Conservation (phyloP, 2,797 vertebrate genomes). For the Paedocypris micromegethes region DNA sequence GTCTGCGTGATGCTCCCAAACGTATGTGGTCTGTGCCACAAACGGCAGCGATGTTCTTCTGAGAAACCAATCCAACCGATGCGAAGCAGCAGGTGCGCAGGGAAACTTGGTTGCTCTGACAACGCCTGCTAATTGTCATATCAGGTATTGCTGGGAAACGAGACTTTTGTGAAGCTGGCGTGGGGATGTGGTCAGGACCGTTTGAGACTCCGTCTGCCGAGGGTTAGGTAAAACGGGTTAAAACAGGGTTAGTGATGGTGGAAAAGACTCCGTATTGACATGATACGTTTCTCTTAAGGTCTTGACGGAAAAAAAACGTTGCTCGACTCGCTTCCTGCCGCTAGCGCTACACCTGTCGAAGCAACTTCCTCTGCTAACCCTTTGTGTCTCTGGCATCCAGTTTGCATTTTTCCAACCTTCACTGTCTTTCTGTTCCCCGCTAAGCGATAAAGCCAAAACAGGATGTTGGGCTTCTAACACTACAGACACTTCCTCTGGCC, state of each 20-base stretch:
- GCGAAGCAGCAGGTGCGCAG: constrained; percentile 49
- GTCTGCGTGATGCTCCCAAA: not conserved
- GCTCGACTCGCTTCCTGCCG: constrained; percentile 35
- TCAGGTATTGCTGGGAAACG: constrained; percentile 64
- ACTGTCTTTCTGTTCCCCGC: constrained; percentile 16
- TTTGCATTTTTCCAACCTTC: not conserved
- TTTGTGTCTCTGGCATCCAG: constrained; percentile 38
- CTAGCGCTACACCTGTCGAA: constrained; percentile 23
- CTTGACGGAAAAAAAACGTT: not conserved
- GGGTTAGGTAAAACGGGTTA: constrained; percentile 24
- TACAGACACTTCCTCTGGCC: constrained; percentile 32
- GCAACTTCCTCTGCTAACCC: constrained; percentile 29
- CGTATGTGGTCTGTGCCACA: not conserved
- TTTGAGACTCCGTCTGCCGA: constrained; percentile 38
- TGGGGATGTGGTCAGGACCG: constrained; percentile 24
- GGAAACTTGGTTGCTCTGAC: constrained; percentile 34
- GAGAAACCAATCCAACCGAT: constrained; percentile 45
- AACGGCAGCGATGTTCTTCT: not conserved
- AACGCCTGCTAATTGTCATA: constrained; percentile 68
- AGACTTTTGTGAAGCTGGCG: constrained; percentile 60
- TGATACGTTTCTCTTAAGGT: not conserved
- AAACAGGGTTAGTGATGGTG: not conserved
- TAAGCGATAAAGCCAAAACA: constrained; percentile 40
- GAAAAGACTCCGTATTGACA: not conserved
- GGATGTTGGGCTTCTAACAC: constrained; percentile 47